Evolutionary conservation across 2,113 vertebrate species (phyloP).

Genomic region (Cercocebus atys): DNA sequence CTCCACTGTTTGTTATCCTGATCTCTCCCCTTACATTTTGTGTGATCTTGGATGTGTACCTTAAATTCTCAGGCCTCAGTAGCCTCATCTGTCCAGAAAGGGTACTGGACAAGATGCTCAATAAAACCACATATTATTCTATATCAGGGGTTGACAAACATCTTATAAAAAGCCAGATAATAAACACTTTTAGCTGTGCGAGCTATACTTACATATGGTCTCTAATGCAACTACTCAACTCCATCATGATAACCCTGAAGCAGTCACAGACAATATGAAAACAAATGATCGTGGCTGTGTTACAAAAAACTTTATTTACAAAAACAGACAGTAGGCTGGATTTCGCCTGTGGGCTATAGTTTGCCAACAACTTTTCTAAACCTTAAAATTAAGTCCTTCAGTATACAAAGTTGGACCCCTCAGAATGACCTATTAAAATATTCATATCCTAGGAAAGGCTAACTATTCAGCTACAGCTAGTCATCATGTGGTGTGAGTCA

Average conservation of each 20-base stretch:
- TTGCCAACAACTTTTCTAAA: not conserved
- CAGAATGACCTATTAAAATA: not conserved
- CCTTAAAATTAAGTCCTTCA: not conserved
- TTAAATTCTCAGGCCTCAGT: not conserved
- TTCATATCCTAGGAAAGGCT: not conserved
- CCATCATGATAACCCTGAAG: not conserved
- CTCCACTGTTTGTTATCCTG: not conserved
- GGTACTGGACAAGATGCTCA: not conserved
- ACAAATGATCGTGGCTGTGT: not conserved
- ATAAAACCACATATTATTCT: not conserved
- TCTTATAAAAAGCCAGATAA: not conserved
- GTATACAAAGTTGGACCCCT: not conserved
- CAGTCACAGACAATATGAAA: not conserved
- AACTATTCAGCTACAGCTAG: not conserved
- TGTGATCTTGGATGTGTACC: not conserved
- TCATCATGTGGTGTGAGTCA: not conserved
- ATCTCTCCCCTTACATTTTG: not conserved
- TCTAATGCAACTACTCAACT: not conserved
- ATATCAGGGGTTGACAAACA: not conserved
- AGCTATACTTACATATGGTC: not conserved
- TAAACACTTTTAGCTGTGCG: not conserved
- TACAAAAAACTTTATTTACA: constrained; percentile 20
- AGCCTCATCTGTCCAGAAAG: not conserved
- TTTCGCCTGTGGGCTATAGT: not conserved
- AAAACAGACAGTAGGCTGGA: not conserved